phyloP scores from a whole-genome alignment of 2,888 invertebrate species.

The Leucophenga maculata region DNA sequence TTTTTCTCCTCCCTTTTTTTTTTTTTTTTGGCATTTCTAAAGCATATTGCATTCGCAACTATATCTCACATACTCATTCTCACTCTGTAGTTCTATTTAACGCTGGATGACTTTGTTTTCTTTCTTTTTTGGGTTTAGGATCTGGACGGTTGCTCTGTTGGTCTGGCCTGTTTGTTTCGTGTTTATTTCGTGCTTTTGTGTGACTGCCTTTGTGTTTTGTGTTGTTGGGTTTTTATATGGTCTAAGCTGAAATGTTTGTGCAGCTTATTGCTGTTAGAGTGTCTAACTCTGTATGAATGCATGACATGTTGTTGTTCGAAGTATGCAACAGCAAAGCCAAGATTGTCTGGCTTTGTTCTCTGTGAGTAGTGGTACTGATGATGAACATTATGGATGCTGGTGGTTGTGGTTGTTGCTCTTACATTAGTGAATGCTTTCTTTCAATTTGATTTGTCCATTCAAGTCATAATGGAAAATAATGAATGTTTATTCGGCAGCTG shows the following conservation, averaged over 20 bases:
- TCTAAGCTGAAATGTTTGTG: conserved; percentile 19
- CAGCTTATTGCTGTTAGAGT: conserved; percentile 19
- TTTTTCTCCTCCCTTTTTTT: conserved; percentile 1
- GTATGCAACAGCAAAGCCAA: too few species aligned
- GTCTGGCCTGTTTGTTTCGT: conserved; percentile 17
- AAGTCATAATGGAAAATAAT: conserved; percentile 16
- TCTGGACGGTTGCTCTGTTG: neutral
- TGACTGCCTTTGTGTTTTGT: conserved; percentile 4
- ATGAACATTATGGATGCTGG: neutral
- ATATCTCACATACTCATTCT: too few species aligned
- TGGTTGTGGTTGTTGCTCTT: conserved; percentile 11
- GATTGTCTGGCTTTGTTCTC: conserved; percentile 14
- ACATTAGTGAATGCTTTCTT: conserved; percentile 14
- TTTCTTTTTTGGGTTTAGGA: too few species aligned
- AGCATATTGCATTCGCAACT: conserved; percentile 3
- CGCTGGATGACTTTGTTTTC: conserved; percentile 7
- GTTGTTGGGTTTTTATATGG: too few species aligned
- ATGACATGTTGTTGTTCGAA: neutral
- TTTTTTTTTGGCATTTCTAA: conserved; percentile 10
- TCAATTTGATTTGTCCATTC: neutral
- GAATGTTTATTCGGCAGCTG: conserved; percentile 10
- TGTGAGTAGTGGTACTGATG: neutral
- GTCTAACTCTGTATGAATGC: neutral
- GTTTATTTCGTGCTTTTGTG: neutral
- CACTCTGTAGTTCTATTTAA: conserved; percentile 10